Conservation (phyloP, 2,888 invertebrate genomes). For the Lithophane leautieri region DNA sequence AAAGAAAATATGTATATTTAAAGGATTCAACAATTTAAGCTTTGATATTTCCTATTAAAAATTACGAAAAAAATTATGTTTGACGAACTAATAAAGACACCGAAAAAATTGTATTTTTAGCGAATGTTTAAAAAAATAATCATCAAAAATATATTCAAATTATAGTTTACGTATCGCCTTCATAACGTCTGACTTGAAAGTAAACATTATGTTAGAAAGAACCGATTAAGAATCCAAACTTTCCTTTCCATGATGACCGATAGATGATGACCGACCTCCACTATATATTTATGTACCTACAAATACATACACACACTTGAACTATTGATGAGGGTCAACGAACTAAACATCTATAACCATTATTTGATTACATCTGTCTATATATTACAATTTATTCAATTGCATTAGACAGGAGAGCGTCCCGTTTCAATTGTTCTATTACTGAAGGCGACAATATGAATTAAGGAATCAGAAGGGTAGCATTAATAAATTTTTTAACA, state of each 20-base stretch:
- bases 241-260: slow-evolving; percentile 9
- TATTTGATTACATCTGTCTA: slow-evolving; percentile 72
- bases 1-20: too few relatives aligned
- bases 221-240: slow-evolving; percentile 21
- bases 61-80: background rate
- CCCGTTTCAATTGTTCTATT: slow-evolving; percentile 75
- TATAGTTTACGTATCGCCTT: background rate
- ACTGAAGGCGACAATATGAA: slow-evolving; percentile 57
- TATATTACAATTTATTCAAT: slow-evolving; percentile 83
- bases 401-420: slow-evolving; percentile 67
- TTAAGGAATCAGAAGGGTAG: slow-evolving; percentile 45
- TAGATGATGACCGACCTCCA: too few relatives aligned
- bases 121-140: background rate
- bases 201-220: background rate
- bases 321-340: slow-evolving; percentile 61
- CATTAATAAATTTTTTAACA: slow-evolving; percentile 48
- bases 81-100: background rate
- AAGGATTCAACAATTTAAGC: background rate
- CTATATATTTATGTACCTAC: background rate
- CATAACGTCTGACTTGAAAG: background rate
- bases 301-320: slow-evolving; percentile 36
- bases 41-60: background rate
- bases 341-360: slow-evolving; percentile 60
- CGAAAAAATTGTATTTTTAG: background rate
- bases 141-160: background rate